These are phyloP conservation scores for Capitulum mitella DNA, from an alignment of 2,888 invertebrate genomes.

Conservation along the genomic window DNA sequence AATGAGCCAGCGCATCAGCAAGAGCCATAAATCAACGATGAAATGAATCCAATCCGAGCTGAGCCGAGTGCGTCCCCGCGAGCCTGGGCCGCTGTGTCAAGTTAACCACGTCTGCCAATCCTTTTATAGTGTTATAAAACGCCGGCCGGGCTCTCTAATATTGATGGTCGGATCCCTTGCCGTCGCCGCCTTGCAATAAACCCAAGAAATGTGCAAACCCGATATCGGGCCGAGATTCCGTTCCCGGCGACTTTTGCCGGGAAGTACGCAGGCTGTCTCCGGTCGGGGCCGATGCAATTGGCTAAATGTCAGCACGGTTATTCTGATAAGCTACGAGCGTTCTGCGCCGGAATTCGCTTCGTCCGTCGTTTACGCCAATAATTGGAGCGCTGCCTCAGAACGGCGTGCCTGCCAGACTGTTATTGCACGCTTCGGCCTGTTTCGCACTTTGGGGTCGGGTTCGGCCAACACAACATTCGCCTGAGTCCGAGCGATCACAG, in stretches of 20 bases:
- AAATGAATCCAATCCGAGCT: slow-evolving; percentile 4
- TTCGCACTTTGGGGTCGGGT: too few species aligned
- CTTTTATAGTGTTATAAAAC: slow-evolving; percentile 14
- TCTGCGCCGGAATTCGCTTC: too few species aligned
- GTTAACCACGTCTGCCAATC: not conserved
- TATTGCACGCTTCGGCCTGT: too few species aligned
- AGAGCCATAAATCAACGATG: not conserved
- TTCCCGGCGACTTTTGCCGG: not conserved
- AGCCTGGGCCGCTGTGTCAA: not conserved
- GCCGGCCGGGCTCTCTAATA: not conserved
- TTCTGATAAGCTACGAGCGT: too few species aligned
- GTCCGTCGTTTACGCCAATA: too few species aligned
- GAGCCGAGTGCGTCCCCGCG: not conserved
- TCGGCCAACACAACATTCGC: too few species aligned
- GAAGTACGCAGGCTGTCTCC: too few species aligned
- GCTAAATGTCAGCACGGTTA: too few species aligned
- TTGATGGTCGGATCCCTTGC: not conserved
- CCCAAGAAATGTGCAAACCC: slow-evolving; percentile 1
- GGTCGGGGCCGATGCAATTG: too few species aligned
- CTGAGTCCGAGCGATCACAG: too few species aligned
- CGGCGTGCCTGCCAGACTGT: too few species aligned
- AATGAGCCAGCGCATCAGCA: not conserved
- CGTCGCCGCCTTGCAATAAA: slow-evolving; percentile 3
- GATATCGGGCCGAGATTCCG: slow-evolving; percentile 11
- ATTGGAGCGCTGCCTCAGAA: too few species aligned